These are phyloP conservation scores for Ibidorhyncha struthersii DNA, from an alignment of 2,113 vertebrate genomes.

Conservation along the genomic window DNA sequence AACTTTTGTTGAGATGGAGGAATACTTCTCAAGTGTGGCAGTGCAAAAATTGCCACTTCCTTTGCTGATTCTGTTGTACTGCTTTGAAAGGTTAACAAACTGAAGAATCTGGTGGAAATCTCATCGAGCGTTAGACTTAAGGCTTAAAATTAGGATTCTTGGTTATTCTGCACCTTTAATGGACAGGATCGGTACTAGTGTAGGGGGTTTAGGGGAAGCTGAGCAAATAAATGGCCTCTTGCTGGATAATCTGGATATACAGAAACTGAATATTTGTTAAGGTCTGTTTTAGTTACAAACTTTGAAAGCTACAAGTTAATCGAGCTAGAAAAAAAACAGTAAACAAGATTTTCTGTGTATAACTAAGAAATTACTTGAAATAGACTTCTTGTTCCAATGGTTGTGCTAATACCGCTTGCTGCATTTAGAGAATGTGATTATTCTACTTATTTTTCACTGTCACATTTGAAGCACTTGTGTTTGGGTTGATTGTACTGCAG, in stretches of 20 bases:
- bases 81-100: not conserved
- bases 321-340: not conserved
- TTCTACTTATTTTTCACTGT: not conserved
- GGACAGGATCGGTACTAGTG: not conserved
- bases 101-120: not conserved
- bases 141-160: not conserved
- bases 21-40: not conserved
- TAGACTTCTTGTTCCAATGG: not conserved
- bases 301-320: not conserved
- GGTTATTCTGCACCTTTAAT: not conserved
- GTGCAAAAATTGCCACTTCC: not conserved
- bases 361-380: not conserved
- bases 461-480: not conserved
- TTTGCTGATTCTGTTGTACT: not conserved
- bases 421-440: not conserved
- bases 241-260: not conserved
- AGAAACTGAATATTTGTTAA: not conserved
- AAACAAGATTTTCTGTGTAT: not conserved
- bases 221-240: not conserved
- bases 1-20: not conserved
- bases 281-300: not conserved
- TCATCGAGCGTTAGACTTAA: not conserved
- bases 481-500: not conserved
- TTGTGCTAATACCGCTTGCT: rapidly evolving
- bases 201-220: not conserved